A percentile compares a stretch with the other conserved stretches of the same genome.
These are phyloP conservation scores for Ceramica pisi DNA, from an alignment of 2,888 invertebrate genomes.

Conservation along the genomic window DNA sequence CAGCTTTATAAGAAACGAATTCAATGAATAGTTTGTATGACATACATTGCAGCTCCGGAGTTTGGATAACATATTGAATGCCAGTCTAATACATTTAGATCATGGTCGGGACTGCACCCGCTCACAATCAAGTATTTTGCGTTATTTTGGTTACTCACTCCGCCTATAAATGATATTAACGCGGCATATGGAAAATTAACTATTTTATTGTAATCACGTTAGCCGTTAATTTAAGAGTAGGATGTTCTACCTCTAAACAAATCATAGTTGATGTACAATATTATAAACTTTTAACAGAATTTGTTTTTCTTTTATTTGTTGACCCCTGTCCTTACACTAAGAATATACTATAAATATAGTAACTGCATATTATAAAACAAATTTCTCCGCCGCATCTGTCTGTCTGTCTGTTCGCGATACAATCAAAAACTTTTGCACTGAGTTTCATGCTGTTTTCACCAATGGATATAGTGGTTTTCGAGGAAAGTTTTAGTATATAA, in stretches of 20 bases:
- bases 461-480: too few species aligned
- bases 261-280: slow-evolving; percentile 90
- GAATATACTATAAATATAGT: too few species aligned
- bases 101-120: slow-evolving; percentile 35
- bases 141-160: slow-evolving; percentile 82
- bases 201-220: slow-evolving; percentile 86
- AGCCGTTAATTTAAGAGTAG: slow-evolving; percentile 89
- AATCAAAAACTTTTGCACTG: too few species aligned
- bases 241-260: slow-evolving; percentile 91
- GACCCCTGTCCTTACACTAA: neutral
- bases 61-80: neutral
- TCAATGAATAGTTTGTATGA: neutral
- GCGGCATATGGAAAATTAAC: slow-evolving; percentile 81
- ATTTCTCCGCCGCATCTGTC: too few species aligned
- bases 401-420: too few species aligned
- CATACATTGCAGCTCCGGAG: slow-evolving; percentile 15
- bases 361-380: too few species aligned
- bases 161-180: slow-evolving; percentile 88
- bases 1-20: slow-evolving; percentile 1
- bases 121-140: slow-evolving; percentile 61
- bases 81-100: neutral
- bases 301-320: slow-evolving; percentile 69
- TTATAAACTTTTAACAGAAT: slow-evolving; percentile 88
- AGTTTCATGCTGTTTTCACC: too few species aligned
- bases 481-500: too few species aligned